Evolutionary conservation across 64 coral and sea anemone genomes (phyloP).

Genomic region (Platygyra sinensis): DNA sequence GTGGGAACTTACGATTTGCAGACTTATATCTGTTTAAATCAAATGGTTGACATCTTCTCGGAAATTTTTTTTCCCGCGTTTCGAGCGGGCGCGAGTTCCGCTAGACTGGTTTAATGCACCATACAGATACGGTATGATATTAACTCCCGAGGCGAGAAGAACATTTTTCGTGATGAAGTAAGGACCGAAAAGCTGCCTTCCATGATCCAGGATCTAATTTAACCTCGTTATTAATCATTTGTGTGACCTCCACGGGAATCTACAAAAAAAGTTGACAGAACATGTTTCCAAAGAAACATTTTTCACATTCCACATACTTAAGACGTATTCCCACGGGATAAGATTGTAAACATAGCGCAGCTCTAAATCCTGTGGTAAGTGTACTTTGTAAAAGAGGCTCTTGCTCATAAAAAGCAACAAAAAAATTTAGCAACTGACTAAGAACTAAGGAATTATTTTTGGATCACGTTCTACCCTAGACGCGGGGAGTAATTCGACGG

Average conservation of each 20-base stretch:
- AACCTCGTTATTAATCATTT: neutral
- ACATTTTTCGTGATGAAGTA: neutral
- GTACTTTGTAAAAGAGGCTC: slow-evolving; percentile 25
- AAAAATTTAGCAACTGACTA: neutral
- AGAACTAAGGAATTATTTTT: neutral
- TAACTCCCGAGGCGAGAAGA: neutral
- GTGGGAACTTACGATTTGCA: neutral
- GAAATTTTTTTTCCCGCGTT: neutral
- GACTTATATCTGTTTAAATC: neutral
- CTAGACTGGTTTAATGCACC: neutral
- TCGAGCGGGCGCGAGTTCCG: neutral
- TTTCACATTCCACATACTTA: slow-evolving; percentile 52
- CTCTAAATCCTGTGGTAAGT: slow-evolving; percentile 2
- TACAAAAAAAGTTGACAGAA: slow-evolving; percentile 24
- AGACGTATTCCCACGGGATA: slow-evolving; percentile 51
- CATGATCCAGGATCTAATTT: neutral
- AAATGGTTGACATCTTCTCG: neutral
- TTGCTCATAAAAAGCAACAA: neutral
- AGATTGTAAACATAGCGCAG: slow-evolving; percentile 32
- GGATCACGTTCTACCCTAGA: neutral
- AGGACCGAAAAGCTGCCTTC: neutral
- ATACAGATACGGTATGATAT: neutral
- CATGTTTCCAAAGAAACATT: slow-evolving; percentile 23
- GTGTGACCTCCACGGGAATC: slow-evolving; percentile 1
- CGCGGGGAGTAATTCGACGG: neutral